Evolutionary conservation across 2,113 vertebrate genomes (phyloP).

Genomic region (Meles meles): DNA sequence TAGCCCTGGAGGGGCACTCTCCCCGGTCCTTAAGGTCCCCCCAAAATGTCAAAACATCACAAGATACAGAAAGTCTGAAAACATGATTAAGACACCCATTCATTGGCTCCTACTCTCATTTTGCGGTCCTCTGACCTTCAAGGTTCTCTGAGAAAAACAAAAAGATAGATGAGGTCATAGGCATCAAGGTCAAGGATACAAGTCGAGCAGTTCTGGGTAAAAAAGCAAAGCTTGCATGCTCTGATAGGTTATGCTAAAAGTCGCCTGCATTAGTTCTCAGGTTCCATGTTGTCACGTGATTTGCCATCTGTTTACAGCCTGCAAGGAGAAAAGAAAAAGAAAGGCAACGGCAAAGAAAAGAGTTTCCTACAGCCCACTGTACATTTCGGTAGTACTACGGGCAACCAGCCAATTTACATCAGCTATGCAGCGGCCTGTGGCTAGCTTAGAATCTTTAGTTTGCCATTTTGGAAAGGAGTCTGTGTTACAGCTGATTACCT

Average conservation of each 20-base stretch:
- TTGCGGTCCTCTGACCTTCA: not conserved
- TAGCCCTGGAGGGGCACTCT: not conserved
- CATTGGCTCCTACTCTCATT: not conserved
- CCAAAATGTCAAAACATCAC: not conserved
- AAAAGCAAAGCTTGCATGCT: not conserved
- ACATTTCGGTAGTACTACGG: not conserved
- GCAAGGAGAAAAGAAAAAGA: conserved; percentile 28
- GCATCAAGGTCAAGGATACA: not conserved
- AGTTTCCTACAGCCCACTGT: not conserved
- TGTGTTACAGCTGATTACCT: not conserved
- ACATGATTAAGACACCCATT: not conserved
- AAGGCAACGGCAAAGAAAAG: conserved; percentile 4
- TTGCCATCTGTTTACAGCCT: conserved; percentile 41
- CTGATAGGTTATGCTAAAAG: conserved; percentile 30
- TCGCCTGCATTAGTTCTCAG: conserved; percentile 43
- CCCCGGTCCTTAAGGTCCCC: not conserved
- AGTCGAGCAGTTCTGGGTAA: conserved; percentile 29
- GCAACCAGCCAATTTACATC: not conserved
- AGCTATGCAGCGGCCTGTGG: not conserved
- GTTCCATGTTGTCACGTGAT: not conserved
- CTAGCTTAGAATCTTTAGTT: not conserved
- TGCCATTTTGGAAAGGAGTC: not conserved
- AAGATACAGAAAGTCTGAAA: not conserved
- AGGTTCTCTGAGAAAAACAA: not conserved
- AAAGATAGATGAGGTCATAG: conserved; percentile 23